Evolutionary conservation across 2,113 vertebrate genomes (phyloP).

Genomic region (Acrocephalus arundinaceus): DNA sequence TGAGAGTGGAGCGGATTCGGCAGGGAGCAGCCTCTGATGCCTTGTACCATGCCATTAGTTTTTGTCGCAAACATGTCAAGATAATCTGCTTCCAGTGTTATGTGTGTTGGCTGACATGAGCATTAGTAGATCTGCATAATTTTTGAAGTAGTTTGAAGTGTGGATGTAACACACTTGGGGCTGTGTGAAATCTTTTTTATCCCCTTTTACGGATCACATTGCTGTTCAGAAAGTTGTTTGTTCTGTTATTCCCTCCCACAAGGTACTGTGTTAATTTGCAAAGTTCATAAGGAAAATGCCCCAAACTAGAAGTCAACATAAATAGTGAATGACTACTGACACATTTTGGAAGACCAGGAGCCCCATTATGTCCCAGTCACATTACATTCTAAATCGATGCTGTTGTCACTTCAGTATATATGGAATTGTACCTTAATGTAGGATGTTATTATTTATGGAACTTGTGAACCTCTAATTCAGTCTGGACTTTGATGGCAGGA

Average conservation of each 20-base stretch:
- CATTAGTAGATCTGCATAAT: conserved; percentile 1
- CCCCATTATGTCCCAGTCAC: neutral
- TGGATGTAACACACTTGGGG: neutral
- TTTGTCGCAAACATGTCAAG: neutral
- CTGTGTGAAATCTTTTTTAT: neutral
- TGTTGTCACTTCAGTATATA: neutral
- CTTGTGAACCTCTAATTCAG: neutral
- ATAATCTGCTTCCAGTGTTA: conserved; percentile 31
- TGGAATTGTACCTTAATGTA: neutral
- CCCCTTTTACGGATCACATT: neutral
- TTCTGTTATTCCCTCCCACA: neutral
- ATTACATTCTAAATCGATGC: neutral
- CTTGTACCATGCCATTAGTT: neutral
- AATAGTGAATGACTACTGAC: neutral
- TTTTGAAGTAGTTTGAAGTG: conserved; percentile 11
- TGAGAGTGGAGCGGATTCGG: neutral
- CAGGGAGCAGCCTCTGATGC: conserved; percentile 37
- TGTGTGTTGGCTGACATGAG: conserved; percentile 4
- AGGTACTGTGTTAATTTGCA: neutral
- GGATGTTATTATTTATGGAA: neutral
- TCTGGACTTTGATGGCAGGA: neutral
- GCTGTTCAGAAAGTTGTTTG: neutral
- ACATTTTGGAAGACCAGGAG: neutral
- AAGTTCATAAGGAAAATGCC: neutral
- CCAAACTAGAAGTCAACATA: neutral